phyloP scores from a whole-genome alignment of 2,888 invertebrate species.

The Agrochola lota region DNA sequence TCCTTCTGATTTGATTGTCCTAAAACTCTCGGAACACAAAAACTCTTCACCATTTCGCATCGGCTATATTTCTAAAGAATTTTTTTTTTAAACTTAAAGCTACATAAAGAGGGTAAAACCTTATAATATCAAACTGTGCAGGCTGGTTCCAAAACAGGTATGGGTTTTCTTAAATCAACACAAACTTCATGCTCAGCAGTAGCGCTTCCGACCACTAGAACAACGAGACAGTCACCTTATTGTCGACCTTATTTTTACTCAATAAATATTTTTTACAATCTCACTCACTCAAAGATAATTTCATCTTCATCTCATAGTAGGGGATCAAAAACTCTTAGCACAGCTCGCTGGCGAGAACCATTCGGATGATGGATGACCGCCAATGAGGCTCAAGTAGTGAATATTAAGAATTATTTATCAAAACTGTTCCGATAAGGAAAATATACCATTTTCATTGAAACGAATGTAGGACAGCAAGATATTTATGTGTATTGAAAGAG shows the following conservation, averaged over 20 bases:
- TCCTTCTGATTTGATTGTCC: neutral
- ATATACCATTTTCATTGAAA: conserved; percentile 62
- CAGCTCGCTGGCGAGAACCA: conserved; percentile 67
- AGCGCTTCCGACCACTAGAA: too few relatives aligned
- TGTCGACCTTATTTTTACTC: neutral
- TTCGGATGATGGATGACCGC: conserved; percentile 79
- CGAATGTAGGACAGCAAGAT: conserved; percentile 47
- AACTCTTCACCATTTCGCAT: neutral
- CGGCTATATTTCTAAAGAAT: too few relatives aligned
- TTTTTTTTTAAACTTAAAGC: too few relatives aligned
- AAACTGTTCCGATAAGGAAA: conserved; percentile 70
- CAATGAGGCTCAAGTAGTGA: conserved; percentile 77
- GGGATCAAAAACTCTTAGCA: conserved; percentile 64
- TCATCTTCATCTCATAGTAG: conserved; percentile 52
- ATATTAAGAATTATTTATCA: conserved; percentile 80
- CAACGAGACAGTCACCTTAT: too few relatives aligned
- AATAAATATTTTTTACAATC: neutral
- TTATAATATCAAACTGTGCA: neutral
- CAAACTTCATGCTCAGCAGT: neutral
- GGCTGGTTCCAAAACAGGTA: neutral
- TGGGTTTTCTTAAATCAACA: neutral
- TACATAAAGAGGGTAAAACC: neutral
- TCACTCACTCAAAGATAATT: neutral
- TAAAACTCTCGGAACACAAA: neutral
- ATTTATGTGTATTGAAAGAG: conserved; percentile 33